Conservation (phyloP, 2,888 invertebrate genomes). For the Dione vanillae region DNA sequence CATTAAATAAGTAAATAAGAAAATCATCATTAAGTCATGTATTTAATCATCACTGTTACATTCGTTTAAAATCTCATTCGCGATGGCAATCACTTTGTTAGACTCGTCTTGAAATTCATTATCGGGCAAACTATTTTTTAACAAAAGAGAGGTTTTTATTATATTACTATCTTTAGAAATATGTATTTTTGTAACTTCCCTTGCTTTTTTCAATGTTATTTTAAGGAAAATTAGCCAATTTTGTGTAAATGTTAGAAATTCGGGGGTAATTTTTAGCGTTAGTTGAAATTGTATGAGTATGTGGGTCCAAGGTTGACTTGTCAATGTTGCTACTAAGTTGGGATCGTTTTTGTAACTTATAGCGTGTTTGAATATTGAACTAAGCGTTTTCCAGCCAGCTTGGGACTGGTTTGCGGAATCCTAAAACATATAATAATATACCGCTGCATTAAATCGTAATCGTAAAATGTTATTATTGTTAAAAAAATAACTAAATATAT, state of each 20-base stretch:
- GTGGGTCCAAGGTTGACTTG: slow-evolving; percentile 76
- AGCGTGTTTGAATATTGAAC: slow-evolving; percentile 72
- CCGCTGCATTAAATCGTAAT: no score
- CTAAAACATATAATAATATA: slow-evolving; percentile 56
- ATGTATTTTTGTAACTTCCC: slow-evolving; percentile 56
- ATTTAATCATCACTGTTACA: slow-evolving; percentile 18
- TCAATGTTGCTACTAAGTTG: slow-evolving; percentile 64
- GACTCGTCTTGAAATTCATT: slow-evolving; percentile 58
- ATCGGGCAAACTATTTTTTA: slow-evolving; percentile 64
- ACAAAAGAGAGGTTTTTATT: slow-evolving; percentile 61
- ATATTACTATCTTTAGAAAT: slow-evolving; percentile 66
- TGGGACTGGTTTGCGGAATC: slow-evolving; percentile 67
- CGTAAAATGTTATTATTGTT: no score
- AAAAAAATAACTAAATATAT: no score
- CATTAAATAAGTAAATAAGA: not conserved
- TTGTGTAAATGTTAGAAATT: slow-evolving; percentile 68
- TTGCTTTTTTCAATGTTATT: slow-evolving; percentile 63
- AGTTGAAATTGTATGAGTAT: slow-evolving; percentile 72
- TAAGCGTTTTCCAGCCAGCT: slow-evolving; percentile 73
- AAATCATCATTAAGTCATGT: not conserved
- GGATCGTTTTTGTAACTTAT: slow-evolving; percentile 67
- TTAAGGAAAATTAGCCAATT: slow-evolving; percentile 70
- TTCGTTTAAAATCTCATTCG: slow-evolving; percentile 63
- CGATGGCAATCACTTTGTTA: slow-evolving; percentile 57
- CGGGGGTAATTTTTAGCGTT: slow-evolving; percentile 64